Evolutionary conservation across 2,113 vertebrate species (phyloP).

Genomic region (Papio anubis): DNA sequence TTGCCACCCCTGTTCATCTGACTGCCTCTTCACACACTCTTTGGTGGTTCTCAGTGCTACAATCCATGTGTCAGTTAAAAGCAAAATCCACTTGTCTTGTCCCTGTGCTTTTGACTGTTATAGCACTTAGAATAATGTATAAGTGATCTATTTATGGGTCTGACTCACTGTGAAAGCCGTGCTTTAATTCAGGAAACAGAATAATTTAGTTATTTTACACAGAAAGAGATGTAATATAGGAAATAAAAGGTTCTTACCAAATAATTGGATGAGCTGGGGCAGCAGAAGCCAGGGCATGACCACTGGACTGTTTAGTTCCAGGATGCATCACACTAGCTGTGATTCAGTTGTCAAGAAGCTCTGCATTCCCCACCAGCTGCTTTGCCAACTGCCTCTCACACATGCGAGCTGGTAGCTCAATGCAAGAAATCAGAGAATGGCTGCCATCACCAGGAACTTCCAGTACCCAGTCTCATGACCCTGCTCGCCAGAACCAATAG

Average conservation of each 20-base stretch:
- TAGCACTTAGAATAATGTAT: background rate
- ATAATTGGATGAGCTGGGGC: background rate
- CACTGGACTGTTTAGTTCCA: background rate
- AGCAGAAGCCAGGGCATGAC: background rate
- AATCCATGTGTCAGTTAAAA: background rate
- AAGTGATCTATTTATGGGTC: background rate
- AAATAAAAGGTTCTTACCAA: background rate
- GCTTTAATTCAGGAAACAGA: background rate
- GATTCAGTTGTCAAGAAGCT: background rate
- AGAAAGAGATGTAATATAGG: background rate
- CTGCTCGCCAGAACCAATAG: background rate
- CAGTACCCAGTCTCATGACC: background rate
- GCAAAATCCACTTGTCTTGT: background rate
- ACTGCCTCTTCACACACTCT: background rate
- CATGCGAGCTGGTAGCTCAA: background rate
- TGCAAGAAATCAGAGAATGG: background rate
- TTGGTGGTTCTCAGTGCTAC: background rate
- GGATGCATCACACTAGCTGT: background rate
- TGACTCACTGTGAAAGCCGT: background rate
- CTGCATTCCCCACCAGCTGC: rapidly evolving
- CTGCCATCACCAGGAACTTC: background rate
- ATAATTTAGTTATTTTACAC: background rate
- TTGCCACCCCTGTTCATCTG: background rate
- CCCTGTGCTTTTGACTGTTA: background rate
- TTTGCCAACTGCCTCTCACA: background rate